A percentile compares a stretch with the other conserved stretches of the same genome.
Evolutionary conservation across 2,888 invertebrate species (phyloP).

Genomic region (Notodonta ziczac): DNA sequence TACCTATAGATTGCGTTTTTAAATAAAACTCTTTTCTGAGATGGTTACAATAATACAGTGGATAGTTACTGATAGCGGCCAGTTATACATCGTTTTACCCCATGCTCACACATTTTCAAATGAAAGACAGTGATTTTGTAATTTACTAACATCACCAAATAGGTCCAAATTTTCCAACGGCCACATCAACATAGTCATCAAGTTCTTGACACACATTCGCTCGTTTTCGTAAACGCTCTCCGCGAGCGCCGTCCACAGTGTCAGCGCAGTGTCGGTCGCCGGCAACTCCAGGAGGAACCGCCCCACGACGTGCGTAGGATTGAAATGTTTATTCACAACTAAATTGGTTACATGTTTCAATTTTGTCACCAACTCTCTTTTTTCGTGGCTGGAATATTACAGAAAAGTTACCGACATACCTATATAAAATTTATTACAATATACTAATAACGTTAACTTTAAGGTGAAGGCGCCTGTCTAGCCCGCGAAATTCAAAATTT

Average conservation of each 20-base stretch:
- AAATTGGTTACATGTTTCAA: slow-evolving; percentile 47
- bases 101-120: too few species aligned
- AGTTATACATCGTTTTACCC: too few species aligned
- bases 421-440: background rate
- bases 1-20: too few species aligned
- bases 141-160: slow-evolving; percentile 57
- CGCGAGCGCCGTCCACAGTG: slow-evolving; percentile 61
- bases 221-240: slow-evolving; percentile 44
- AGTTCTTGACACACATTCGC: slow-evolving; percentile 21
- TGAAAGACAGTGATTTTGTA: too few species aligned
- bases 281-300: slow-evolving; percentile 43
- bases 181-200: slow-evolving; percentile 54
- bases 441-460: too few species aligned
- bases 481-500: too few species aligned
- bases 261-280: slow-evolving; percentile 42
- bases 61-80: too few species aligned
- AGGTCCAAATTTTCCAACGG: slow-evolving; percentile 51
- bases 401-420: background rate
- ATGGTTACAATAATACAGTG: too few species aligned
- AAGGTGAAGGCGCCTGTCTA: too few species aligned
- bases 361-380: slow-evolving; percentile 33
- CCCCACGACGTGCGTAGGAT: slow-evolving; percentile 24
- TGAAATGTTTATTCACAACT: slow-evolving; percentile 37
- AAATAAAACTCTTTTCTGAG: too few species aligned
- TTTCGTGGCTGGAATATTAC: slow-evolving; percentile 45